Evolutionary conservation across 2,113 vertebrate species (phyloP).

Genomic region (Phaethon lepturus): DNA sequence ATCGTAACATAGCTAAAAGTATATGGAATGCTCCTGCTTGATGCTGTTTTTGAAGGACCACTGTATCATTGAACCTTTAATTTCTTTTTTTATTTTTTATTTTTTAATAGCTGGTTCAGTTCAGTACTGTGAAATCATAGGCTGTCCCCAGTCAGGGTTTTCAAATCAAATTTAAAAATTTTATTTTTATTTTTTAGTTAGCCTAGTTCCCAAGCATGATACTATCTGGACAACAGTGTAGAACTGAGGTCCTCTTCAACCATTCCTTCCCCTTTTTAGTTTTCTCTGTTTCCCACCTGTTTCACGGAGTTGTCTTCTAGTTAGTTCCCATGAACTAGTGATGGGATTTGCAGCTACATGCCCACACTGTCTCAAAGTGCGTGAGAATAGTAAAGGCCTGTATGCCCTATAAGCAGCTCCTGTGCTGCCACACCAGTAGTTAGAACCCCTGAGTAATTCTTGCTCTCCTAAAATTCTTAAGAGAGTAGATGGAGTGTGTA

Average conservation of each 20-base stretch:
- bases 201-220: background rate
- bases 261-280: background rate
- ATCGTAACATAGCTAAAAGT: accelerated
- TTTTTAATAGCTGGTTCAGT: background rate
- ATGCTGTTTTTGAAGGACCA: background rate
- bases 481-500: background rate
- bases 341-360: background rate
- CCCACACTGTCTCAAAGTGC: accelerated
- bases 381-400: background rate
- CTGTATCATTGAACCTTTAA: background rate
- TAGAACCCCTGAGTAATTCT: background rate
- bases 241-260: background rate
- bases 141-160: background rate
- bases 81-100: background rate
- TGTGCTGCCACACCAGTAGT: background rate
- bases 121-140: background rate
- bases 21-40: background rate
- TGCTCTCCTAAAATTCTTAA: background rate
- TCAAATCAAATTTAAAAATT: background rate
- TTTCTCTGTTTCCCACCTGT: background rate
- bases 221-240: background rate
- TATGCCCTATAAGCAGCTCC: background rate
- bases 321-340: background rate
- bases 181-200: background rate
- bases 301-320: background rate